Percentiles rank a stretch among this genome's conserved stretches.
Conservation (phyloP, 2,888 invertebrate species). For the Octodonta nipae region DNA sequence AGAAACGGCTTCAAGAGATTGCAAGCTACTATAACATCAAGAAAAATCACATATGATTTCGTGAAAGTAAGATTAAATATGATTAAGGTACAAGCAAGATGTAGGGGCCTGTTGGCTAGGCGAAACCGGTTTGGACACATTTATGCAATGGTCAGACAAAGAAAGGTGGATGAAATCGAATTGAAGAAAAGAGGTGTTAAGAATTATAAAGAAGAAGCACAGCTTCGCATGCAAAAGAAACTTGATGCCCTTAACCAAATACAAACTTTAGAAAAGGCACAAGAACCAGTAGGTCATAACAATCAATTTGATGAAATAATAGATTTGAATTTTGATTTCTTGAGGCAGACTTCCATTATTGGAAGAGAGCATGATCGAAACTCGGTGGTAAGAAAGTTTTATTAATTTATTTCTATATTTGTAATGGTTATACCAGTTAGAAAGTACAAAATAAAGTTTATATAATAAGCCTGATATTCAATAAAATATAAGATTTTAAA, state of each 20-base stretch:
- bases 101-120: slow-evolving; percentile 61
- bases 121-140: slow-evolving; percentile 44
- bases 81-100: slow-evolving; percentile 59
- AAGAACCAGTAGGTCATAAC: slow-evolving; percentile 34
- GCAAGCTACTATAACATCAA: slow-evolving; percentile 69
- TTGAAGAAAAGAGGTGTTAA: slow-evolving; percentile 49
- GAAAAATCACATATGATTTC: slow-evolving; percentile 59
- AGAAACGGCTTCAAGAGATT: slow-evolving; percentile 69
- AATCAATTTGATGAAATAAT: slow-evolving; percentile 43
- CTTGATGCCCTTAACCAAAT: slow-evolving; percentile 49
- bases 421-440: not conserved
- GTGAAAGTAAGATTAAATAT: slow-evolving; percentile 54
- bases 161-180: slow-evolving; percentile 47
- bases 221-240: slow-evolving; percentile 55
- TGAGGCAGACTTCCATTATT: slow-evolving; percentile 3
- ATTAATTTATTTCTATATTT: not conserved
- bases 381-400: not conserved
- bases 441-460: too few species aligned
- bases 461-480: too few species aligned
- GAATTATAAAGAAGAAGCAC: slow-evolving; percentile 49
- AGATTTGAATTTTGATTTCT: slow-evolving; percentile 46
- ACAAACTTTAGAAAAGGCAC: slow-evolving; percentile 40
- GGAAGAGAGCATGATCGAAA: not conserved
- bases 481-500: too few species aligned
- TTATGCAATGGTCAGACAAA: slow-evolving; percentile 29